Conservation (phyloP, 2,113 vertebrate genomes). For the Craseonycteris thonglongyai region DNA sequence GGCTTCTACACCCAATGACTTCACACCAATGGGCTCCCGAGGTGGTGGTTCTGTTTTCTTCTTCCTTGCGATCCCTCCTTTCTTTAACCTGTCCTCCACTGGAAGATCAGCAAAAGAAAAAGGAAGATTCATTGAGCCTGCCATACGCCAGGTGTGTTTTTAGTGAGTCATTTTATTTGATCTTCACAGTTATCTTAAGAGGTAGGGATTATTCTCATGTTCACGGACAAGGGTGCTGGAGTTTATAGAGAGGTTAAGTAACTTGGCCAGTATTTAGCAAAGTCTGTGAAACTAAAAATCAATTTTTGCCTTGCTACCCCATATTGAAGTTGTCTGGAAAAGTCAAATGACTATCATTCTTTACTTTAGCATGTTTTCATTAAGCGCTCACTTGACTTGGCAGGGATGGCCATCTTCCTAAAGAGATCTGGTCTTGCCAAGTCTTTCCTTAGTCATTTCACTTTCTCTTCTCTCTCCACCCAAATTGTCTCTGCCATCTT, state of each 20-base stretch:
- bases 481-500: background rate
- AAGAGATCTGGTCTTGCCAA: background rate
- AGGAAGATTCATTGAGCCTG: background rate
- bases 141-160: background rate
- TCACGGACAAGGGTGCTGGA: background rate
- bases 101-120: background rate
- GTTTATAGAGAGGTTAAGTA: background rate
- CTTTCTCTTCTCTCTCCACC: too few species aligned
- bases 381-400: background rate
- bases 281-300: background rate
- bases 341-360: background rate
- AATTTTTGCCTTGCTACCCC: background rate
- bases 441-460: too few species aligned
- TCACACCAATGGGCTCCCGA: background rate
- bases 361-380: background rate
- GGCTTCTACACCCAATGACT: background rate
- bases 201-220: background rate
- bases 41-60: background rate
- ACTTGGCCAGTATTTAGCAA: background rate
- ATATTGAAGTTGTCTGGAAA: background rate
- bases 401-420: background rate
- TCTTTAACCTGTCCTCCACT: background rate
- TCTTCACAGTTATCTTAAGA: background rate
- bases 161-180: background rate
- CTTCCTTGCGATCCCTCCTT: background rate